A percentile compares a stretch with the other conserved stretches of the same genome.
Conservation (phyloP, 1,140 invertebrate genomes). For the Lamellibrachia luymesi region DNA sequence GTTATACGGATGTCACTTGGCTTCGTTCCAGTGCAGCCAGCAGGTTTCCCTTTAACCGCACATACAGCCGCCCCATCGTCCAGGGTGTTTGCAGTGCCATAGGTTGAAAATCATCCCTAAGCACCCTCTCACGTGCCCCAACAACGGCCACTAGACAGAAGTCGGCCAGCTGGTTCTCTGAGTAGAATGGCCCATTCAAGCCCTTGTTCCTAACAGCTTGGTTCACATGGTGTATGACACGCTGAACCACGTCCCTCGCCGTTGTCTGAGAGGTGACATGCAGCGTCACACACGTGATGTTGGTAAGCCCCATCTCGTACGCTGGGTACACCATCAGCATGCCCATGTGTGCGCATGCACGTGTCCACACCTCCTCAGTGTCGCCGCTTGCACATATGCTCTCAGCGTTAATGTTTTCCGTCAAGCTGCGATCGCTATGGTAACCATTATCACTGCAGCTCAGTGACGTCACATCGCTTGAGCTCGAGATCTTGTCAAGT, state of each 20-base stretch:
- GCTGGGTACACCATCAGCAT: constrained; percentile 81
- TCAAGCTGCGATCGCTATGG: constrained; percentile 26
- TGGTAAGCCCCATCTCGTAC: constrained; percentile 88
- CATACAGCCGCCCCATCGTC: constrained; percentile 88
- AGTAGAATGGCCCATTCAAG: constrained; percentile 80
- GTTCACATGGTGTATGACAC: constrained; percentile 90
- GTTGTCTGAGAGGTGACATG: constrained; percentile 88
- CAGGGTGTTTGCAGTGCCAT: constrained; percentile 91
- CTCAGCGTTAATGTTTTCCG: constrained; percentile 9
- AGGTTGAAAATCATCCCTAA: constrained; percentile 89
- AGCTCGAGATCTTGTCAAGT: constrained; percentile 18
- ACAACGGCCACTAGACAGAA: constrained; percentile 94
- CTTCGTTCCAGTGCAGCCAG: constrained; percentile 45
- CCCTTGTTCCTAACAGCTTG: constrained; percentile 83
- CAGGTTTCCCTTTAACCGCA: constrained; percentile 62
- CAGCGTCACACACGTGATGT: constrained; percentile 86
- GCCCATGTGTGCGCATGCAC: constrained; percentile 37
- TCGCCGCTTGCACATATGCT: constrained; percentile 5
- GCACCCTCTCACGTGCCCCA: constrained; percentile 83
- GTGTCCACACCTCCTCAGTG: constrained; percentile 13
- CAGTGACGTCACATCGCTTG: constrained; percentile 14
- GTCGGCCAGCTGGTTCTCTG: constrained; percentile 65
- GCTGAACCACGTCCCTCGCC: constrained; percentile 86
- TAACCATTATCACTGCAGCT: constrained; percentile 28
- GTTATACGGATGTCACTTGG: constrained; percentile 18